Conservation (phyloP, 2,113 vertebrate genomes). For the Sarotherodon lohbergeri region DNA sequence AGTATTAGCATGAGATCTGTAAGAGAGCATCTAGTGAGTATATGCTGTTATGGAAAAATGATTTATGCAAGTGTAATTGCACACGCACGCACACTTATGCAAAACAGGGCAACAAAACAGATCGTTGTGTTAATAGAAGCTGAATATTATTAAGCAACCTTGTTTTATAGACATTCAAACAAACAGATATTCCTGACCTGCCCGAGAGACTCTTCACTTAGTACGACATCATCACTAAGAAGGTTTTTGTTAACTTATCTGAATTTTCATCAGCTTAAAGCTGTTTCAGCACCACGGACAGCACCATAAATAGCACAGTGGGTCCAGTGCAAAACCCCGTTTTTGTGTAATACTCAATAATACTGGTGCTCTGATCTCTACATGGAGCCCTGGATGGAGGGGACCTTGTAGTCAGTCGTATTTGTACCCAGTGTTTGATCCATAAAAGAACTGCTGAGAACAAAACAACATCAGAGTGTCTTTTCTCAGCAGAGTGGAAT, state of each 20-base stretch:
- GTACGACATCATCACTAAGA: neutral
- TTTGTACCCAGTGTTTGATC: neutral
- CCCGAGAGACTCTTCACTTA: neutral
- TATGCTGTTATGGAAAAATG: neutral
- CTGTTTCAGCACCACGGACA: neutral
- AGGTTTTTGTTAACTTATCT: neutral
- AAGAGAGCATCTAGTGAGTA: neutral
- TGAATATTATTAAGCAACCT: neutral
- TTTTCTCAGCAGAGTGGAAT: neutral
- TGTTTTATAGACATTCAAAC: neutral
- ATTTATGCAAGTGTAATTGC: neutral
- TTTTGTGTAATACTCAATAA: neutral
- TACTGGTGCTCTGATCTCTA: neutral
- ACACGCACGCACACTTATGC: neutral
- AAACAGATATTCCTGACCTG: neutral
- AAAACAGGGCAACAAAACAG: neutral
- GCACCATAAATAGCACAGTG: neutral
- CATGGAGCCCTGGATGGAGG: neutral
- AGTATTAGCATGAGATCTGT: neutral
- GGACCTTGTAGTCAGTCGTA: neutral
- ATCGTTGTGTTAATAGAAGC: fast-evolving
- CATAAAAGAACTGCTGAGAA: neutral
- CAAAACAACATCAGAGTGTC: neutral
- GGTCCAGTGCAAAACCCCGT: neutral
- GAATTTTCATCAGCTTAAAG: neutral